Evolutionary conservation across 2,888 invertebrate species (phyloP), one percentile per base, ranked within the genome.

Genomic region (Yponomeuta plumbellus): DNA sequence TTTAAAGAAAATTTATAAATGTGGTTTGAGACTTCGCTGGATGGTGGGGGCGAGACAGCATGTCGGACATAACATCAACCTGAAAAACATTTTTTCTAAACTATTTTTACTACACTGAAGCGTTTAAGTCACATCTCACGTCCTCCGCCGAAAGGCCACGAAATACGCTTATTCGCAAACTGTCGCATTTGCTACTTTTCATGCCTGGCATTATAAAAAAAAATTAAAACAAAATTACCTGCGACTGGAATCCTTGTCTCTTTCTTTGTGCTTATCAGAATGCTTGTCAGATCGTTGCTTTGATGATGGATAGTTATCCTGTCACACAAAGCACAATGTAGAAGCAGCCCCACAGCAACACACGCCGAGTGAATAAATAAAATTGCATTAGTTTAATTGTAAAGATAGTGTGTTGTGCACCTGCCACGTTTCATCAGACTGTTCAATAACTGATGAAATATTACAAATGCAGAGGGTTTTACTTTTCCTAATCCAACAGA

Each of bases 281-380:
- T 90, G 84, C 86, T 91, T 92, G 86, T 92, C 91, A 78, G 88
- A 85, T 75, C 90, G 91, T 83, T 91, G 90, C 86, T 91, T 92
- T 81, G 91, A 88, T 81, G 91, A 88, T 85, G 89, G 84, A 84
- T 88, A 88, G 85, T 84, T 91, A 87, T 92, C 92, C 92, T 92
- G 92, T 92, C 91, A 92, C 90, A 92, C 91, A 92, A 92, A 92
- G 91, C 91, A 91, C 91, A 92, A 91, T 91, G 91, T 91, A 92
- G 92, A 90, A 92, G 91, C 91, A 89, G 89, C 91, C 88, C 90
- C 91, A 91, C 91, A 89, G 90, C 91, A 91, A 89, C 91, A 91
- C 88, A 91, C 91, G 91, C 88, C 88, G 86, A 88, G 84, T 89
- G 90, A 90, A 87, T 90, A 90, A 91, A 90, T 86, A 88, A 85